Conservation (phyloP, 2,888 invertebrate genomes). For the Euzophera pinguis region DNA sequence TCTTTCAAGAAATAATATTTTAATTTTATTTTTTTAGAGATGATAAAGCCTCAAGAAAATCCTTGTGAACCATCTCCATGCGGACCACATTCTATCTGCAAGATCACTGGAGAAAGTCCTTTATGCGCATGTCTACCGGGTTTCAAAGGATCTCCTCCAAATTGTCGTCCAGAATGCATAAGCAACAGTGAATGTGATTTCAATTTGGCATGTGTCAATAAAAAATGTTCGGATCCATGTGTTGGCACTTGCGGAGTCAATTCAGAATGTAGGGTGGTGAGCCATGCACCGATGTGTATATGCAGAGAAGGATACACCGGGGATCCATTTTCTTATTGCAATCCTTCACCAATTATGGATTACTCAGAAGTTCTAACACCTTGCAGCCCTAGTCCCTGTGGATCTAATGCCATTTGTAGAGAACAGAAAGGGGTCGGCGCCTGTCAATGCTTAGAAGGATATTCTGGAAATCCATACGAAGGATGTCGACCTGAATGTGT, state of each 20-base stretch:
- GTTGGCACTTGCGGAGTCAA: constrained; percentile 85
- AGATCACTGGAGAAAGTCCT: constrained; percentile 82
- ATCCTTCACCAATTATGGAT: constrained; percentile 47
- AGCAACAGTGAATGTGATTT: constrained; percentile 87
- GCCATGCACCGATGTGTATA: constrained; percentile 86
- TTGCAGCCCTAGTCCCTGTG: constrained; percentile 84
- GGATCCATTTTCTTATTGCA: constrained; percentile 87
- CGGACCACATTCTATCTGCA: constrained; percentile 87
- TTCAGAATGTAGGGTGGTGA: constrained; percentile 87
- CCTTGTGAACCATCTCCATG: constrained; percentile 88
- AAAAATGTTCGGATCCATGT: constrained; percentile 89
- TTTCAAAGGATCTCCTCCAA: constrained; percentile 85
- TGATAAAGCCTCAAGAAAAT: constrained; percentile 55
- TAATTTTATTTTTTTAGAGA: constrained; percentile 32
- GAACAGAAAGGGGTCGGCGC: constrained; percentile 82
- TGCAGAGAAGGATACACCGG: constrained; percentile 85
- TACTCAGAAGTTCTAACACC: constrained; percentile 71
- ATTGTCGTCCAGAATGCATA: constrained; percentile 89
- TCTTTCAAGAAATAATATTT: neutral
- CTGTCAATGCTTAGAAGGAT: constrained; percentile 83
- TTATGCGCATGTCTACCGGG: constrained; percentile 86
- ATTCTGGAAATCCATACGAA: constrained; percentile 88
- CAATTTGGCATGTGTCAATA: constrained; percentile 85
- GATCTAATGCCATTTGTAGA: constrained; percentile 81
- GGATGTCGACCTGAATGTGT: constrained; percentile 88